A percentile compares a stretch with the other conserved stretches of the same genome.
These are phyloP conservation scores for Gallinago jamesoni DNA, from an alignment of 2,113 vertebrate genomes.

Conservation along the genomic window DNA sequence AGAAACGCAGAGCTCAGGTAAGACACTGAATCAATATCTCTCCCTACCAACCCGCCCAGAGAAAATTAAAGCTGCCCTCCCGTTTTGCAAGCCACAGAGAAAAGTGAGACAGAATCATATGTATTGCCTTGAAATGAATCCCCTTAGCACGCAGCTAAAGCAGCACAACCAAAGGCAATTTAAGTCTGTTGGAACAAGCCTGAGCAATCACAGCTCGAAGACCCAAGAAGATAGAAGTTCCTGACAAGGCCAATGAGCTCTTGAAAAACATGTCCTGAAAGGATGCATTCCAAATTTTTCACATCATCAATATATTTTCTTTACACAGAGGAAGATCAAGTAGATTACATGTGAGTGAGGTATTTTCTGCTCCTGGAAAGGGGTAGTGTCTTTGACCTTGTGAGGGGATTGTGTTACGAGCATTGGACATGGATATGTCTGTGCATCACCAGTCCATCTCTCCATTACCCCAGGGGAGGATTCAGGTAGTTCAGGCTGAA, in stretches of 20 bases:
- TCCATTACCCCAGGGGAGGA: not conserved
- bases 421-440: not conserved
- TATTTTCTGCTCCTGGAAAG: not conserved
- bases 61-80: not conserved
- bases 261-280: not conserved
- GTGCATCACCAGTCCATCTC: not conserved
- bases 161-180: not conserved
- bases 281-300: not conserved
- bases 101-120: not conserved
- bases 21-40: not conserved
- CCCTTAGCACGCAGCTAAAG: not conserved
- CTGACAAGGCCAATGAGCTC: not conserved
- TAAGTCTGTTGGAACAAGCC: not conserved
- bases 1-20: not conserved
- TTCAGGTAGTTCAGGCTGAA: not conserved
- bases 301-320: not conserved
- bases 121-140: not conserved
- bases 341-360: not conserved
- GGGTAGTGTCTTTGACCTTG: not conserved
- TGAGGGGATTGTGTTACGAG: not conserved
- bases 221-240: not conserved
- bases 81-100: not conserved
- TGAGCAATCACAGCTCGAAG: not conserved
- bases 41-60: not conserved
- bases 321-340: not conserved